phyloP scores from a whole-genome alignment of 1,140 invertebrate genomes.

The Portunus trituberculatus region DNA sequence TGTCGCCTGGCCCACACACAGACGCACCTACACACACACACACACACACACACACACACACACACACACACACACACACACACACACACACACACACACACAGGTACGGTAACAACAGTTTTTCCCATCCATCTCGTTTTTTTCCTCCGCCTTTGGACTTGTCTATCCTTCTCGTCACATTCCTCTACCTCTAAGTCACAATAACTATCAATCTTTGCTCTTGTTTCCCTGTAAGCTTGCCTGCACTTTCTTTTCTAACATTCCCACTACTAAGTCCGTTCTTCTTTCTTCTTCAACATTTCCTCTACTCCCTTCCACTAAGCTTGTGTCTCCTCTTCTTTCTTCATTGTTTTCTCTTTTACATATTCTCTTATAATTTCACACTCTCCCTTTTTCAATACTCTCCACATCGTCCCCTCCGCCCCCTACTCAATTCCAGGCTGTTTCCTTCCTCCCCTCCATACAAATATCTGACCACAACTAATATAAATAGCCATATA shows the following conservation, averaged over 20 bases:
- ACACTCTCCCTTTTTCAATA: neutral
- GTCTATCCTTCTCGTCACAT: too few species aligned
- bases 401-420: neutral
- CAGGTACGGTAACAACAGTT: neutral
- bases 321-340: conserved; percentile 23
- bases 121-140: too few species aligned
- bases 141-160: too few species aligned
- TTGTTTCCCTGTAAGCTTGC: too few species aligned
- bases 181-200: too few species aligned
- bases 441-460: neutral
- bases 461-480: neutral
- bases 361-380: neutral
- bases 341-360: neutral
- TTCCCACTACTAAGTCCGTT: too few species aligned
- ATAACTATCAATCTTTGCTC: too few species aligned
- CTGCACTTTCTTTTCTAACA: too few species aligned
- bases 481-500: neutral
- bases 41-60: neutral
- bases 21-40: neutral
- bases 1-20: neutral
- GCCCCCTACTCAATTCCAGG: neutral
- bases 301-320: neutral
- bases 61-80: neutral
- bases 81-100: too few species aligned
- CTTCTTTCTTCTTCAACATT: neutral